Conservation (phyloP, 2,888 invertebrate genomes). For the Tipula confusa region DNA sequence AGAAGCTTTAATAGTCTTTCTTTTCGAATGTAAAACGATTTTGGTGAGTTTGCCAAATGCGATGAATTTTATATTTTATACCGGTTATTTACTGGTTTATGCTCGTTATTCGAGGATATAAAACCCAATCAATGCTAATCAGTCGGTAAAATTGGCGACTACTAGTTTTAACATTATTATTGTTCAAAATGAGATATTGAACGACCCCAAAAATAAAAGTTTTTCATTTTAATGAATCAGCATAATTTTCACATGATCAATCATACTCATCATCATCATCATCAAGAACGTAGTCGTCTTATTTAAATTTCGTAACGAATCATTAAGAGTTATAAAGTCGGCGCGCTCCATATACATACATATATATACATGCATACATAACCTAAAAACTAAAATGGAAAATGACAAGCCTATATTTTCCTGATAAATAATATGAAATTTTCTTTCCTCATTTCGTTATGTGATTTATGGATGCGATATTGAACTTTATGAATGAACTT, state of each 20-base stretch:
- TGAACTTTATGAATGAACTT: not conserved
- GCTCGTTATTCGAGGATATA: not conserved
- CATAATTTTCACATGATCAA: not conserved
- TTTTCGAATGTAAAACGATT: not conserved
- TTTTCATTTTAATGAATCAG: not conserved
- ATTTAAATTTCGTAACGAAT: not conserved
- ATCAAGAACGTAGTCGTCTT: no score
- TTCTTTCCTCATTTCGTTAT: not conserved
- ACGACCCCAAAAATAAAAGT: not conserved
- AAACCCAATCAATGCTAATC: not conserved
- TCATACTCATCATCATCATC: not conserved
- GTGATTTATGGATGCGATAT: not conserved
- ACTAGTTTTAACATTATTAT: not conserved
- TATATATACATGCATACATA: not conserved
- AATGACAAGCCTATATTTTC: not conserved
- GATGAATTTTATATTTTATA: not conserved
- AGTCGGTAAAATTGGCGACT: slow-evolving; percentile 3
- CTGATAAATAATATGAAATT: no score
- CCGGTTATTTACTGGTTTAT: no score
- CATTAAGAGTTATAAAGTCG: not conserved
- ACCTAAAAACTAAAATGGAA: not conserved
- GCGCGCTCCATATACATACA: not conserved
- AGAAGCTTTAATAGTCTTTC: not conserved
- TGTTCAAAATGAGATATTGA: not conserved
- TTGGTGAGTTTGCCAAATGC: not conserved